A percentile compares a stretch with the other conserved stretches of the same genome.
phyloP scores from a whole-genome alignment of 1,140 invertebrate genomes.

The Lepidurus arcticus region DNA sequence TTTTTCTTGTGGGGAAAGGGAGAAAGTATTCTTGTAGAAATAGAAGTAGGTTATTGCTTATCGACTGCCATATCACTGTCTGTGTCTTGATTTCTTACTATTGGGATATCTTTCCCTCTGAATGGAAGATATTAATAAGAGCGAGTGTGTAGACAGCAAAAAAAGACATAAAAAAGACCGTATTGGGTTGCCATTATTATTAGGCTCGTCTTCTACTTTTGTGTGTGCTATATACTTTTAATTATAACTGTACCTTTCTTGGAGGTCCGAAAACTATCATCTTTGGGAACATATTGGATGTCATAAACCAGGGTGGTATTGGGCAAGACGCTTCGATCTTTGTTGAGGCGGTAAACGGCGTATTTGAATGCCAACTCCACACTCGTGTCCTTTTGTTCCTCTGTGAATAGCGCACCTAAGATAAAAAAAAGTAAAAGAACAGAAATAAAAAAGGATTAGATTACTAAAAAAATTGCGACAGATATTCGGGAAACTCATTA shows the following conservation, averaged over 20 bases:
- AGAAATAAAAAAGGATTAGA: too few relatives aligned
- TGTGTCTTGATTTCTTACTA: neutral
- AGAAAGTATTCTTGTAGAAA: neutral
- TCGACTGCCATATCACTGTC: neutral
- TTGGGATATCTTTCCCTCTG: neutral
- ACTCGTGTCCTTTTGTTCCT: conserved; percentile 75
- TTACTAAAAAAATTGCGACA: too few relatives aligned
- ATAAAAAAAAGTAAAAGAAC: conserved; percentile 41
- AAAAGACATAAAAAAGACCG: neutral
- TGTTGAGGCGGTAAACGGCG: conserved; percentile 85
- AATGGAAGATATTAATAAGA: neutral
- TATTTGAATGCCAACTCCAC: conserved; percentile 86
- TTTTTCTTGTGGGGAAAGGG: too few relatives aligned
- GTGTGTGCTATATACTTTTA: neutral
- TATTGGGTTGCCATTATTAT: conserved; percentile 22
- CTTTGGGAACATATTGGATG: conserved; percentile 78
- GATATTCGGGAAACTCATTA: too few relatives aligned
- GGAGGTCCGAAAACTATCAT: conserved; percentile 82
- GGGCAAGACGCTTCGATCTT: conserved; percentile 69
- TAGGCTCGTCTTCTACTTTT: neutral
- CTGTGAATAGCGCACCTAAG: conserved; percentile 84
- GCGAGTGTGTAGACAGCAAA: conserved; percentile 30
- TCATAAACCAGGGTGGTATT: conserved; percentile 83
- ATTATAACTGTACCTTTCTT: conserved; percentile 67
- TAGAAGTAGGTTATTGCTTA: neutral